Base-by-base conservation (phyloP, 1,140 invertebrate genomes). In the Cydia amplana region DNA sequence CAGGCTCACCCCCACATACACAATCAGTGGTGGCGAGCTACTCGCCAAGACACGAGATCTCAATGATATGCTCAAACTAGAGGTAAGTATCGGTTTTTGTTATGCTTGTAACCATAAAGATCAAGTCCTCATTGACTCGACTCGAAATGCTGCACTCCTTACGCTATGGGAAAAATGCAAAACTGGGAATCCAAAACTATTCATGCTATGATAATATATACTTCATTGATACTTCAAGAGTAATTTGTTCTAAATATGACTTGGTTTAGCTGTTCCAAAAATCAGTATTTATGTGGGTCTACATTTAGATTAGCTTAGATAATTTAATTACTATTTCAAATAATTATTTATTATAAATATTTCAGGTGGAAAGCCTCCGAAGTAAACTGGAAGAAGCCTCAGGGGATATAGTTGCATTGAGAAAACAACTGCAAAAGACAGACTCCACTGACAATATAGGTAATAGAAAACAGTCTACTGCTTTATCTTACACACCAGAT, bases 21-120 rank as follows among this genome's bases (percentile, higher is more conserved):
- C 87, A 32, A 86, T 93, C 36, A 93, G 89, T 75, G 88, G 91
- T 1, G 88, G 91, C 70, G 92, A 93, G 73, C 87, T 93, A 78
- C 80, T 93, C n/a, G 91, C 91, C 73, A 91, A 85, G 73, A 93
- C 91, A 28, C 88, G 90, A 77, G 92, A 93, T 72, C 88, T 92
- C 49, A 93, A 93, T 78, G 93, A 91, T 77, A 83, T 89, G 76
- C 83, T 93, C 7, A 90, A 89, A 79, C 79, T 93, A 43, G 92
- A 93, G 90, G 92, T 93, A 88, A 76, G 3, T 65, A 23, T 36
- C 18, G 36, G 9, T 28, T 28, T 28, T 25, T 25, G 3, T 1
- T 25, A 4, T 32, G 0, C 4, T 36, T 4, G 32, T 36, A 36
- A 36, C 7, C 7, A 36, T 36, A 36, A 36, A 36, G 32, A 7